phyloP scores from a whole-genome alignment of 1,140 invertebrate genomes.

The Ceratosolen solmsi region DNA sequence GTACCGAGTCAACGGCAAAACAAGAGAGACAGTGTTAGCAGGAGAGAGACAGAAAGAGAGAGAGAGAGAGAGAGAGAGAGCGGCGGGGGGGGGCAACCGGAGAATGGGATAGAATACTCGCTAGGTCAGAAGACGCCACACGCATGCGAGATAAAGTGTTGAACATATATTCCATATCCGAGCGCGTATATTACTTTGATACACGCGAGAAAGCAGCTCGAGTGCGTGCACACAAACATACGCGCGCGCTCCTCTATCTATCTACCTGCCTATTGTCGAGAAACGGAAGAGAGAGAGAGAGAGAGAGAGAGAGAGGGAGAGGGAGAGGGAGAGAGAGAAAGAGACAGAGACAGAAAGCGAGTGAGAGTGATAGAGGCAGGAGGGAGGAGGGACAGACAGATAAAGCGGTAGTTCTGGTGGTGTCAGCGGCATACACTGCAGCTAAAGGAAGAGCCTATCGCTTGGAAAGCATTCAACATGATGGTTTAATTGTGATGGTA shows the following conservation, averaged over 20 bases:
- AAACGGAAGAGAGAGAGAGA: neutral
- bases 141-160: slow-evolving; percentile 64
- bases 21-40: no score
- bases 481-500: slow-evolving; percentile 40
- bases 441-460: neutral
- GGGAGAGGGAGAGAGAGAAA: no score
- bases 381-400: neutral
- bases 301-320: neutral
- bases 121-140: slow-evolving; percentile 63
- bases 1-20: no score
- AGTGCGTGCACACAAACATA: neutral
- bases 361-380: no score
- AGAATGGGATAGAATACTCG: slow-evolving; percentile 61
- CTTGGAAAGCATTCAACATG: neutral
- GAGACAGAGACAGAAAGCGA: no score
- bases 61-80: slow-evolving; percentile 16
- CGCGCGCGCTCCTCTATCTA: neutral
- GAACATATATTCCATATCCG: slow-evolving; percentile 41
- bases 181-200: slow-evolving; percentile 43
- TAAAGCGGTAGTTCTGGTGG: slow-evolving; percentile 12
- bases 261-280: slow-evolving; percentile 44
- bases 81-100: neutral
- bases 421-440: neutral
- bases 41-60: no score
- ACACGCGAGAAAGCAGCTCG: neutral